Evolutionary conservation across 2,113 vertebrate species (phyloP), one percentile per base, ranked within the genome.

Genomic region (Oncorhynchus clarkii): DNA sequence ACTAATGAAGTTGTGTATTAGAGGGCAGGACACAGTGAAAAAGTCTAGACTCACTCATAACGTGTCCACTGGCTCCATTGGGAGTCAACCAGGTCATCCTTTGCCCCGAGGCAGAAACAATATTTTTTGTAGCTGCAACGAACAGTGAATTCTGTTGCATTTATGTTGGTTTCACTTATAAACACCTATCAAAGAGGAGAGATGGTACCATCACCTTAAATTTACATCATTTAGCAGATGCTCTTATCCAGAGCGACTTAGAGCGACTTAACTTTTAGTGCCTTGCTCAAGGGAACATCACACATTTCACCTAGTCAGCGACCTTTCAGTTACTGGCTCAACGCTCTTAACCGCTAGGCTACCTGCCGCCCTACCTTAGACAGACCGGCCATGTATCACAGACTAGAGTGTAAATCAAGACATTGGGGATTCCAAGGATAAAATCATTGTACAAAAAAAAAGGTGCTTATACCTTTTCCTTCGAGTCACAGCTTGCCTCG

Each of bases 21-120:
- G 31, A 45, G 39, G 39, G 39, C 39, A 45, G 13, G 67, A 45
- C 11, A 51, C 3, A 22, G 45, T 70, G n/a, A 9, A 45, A 12
- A 29, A 16, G 9, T 27, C 18, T 66, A 12, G 14, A 90, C 92
- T 87, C 34, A 94, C 93, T 0, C 62, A 75, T 84, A 81, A 0
- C 76, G 27, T 68, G 73, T 91, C 93, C 93, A 94, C 24, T 83
- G 79, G 22, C 91, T 88, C 85, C 92, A 92, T 0, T 68, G 85
- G 1, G 89, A 89, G 0, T 3, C 14, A 31, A 88, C 86, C 73
- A 57, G 20, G 12, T 78, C 80, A 68, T 94, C 93, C 77, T 88
- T 88, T 39, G 90, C 91, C 18, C 91, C 80, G 70, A 93, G 86
- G 31, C 93, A 94, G 74, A 94, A 90, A 3, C 78, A 48, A 22